A percentile compares a stretch with the other conserved stretches of the same genome.
These are phyloP conservation scores for Mimachlamys varia DNA, from an alignment of 2,888 invertebrate species.

Conservation along the genomic window DNA sequence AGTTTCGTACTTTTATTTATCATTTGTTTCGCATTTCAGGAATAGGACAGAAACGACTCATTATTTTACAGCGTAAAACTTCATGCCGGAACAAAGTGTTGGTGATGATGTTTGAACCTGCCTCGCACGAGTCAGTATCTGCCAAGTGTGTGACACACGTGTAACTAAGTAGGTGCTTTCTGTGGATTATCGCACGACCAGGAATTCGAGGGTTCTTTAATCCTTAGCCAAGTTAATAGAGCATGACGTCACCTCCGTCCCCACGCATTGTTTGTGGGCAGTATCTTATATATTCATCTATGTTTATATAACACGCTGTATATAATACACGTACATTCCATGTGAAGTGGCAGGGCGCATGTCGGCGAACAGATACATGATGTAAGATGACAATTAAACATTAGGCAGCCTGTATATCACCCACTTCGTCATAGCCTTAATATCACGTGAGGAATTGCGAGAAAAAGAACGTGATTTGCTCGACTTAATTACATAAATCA, in stretches of 20 bases:
- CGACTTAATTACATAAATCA: too few species aligned
- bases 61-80: too few species aligned
- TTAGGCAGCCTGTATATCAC: neutral
- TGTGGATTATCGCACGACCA: too few species aligned
- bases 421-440: neutral
- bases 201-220: too few species aligned
- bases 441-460: neutral
- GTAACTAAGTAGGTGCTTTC: neutral
- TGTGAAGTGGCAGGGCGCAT: neutral
- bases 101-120: too few species aligned
- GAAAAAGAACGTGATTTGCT: neutral
- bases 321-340: neutral
- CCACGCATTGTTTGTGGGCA: neutral
- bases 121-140: too few species aligned
- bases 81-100: too few species aligned
- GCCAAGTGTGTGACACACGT: too few species aligned
- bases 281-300: neutral
- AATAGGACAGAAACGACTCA: too few species aligned
- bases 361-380: neutral
- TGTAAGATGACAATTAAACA: neutral
- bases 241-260: neutral
- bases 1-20: neutral
- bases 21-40: neutral
- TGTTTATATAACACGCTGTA: neutral
- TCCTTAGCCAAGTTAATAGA: neutral